These are phyloP conservation scores for Chlamydotis undulata DNA, from an alignment of 2,113 vertebrate species.

Conservation along the genomic window DNA sequence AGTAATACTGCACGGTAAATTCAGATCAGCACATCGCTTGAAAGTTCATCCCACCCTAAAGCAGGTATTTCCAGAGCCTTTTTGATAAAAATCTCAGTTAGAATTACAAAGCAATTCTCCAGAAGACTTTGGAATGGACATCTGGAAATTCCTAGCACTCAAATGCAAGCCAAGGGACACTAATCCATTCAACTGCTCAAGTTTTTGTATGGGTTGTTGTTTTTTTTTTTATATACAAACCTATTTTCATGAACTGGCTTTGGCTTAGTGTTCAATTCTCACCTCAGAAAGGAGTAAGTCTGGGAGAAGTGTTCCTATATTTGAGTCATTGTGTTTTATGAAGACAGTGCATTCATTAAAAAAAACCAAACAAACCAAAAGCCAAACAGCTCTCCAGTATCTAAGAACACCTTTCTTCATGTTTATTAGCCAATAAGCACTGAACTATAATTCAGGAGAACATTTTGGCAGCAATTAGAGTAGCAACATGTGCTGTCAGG, in stretches of 20 bases:
- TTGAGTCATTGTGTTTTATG: not conserved
- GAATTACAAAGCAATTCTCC: not conserved
- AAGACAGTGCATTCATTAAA: not conserved
- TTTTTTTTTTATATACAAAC: not conserved
- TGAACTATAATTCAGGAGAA: not conserved
- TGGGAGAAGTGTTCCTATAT: not conserved
- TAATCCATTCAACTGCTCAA: not conserved
- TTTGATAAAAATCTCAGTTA: not conserved
- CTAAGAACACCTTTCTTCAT: not conserved
- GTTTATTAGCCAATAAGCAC: not conserved
- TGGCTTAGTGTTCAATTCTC: not conserved
- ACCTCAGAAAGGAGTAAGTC: not conserved
- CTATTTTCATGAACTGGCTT: not conserved
- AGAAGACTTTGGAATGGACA: not conserved
- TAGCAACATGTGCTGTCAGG: not conserved
- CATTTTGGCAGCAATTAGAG: not conserved
- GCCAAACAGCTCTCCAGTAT: not conserved
- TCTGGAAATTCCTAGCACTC: not conserved
- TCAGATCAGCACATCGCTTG: not conserved
- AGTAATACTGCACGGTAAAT: not conserved
- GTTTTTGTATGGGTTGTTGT: not conserved
- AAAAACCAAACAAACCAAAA: not conserved
- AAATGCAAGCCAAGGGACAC: not conserved
- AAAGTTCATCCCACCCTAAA: not conserved
- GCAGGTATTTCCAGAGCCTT: slow-evolving; percentile 9